Evolutionary conservation across 1,140 invertebrate species (phyloP), one percentile per base, ranked within the genome.

Genomic region (Trichonephila clavipes): DNA sequence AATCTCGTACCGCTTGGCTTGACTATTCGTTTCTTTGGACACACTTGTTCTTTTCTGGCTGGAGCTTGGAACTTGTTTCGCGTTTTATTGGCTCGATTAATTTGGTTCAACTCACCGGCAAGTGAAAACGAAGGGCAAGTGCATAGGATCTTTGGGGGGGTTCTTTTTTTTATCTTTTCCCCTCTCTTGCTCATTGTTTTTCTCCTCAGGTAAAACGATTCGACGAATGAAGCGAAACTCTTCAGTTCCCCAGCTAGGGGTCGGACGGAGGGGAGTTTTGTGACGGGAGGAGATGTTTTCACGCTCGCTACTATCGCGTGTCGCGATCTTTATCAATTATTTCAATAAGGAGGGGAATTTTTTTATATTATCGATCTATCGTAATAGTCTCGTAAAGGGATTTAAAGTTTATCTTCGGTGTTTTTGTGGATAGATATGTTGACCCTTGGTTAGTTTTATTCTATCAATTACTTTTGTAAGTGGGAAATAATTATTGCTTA

Each of bases 41-140:
- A n/a, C 86, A n/a, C 62, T 66, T 88, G 59, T 88, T 64, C 66
- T 28, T 66, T 61, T 51, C 58, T 19, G 86, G 34, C 4, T 40
- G 34, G 34, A 40, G 34, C 34, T 40, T 40, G 34, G 62, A 87
- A 62, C 85, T 88, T 88, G 86, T 64, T 66, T 40, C 61, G 12
- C 61, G 86, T 88, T 88, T 88, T 88, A 88, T 88, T 88, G 86
- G 59, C 86, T 88, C 86, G 86, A 88, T 88, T 88, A 88, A 88
- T 88, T 88, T 88, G 86, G 10, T 66, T 66, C 59, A 66, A 88
- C 86, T 88, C 59, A 86, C 83, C 61, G 83, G 58, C n/a, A 86
- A 21, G 51, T 19, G 83, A 86, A n/a, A 58, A 86, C 51, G n/a
- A 51, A 86, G n/a, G 16, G 3, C 34, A 12, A 51, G 21, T 40